phyloP scores from a whole-genome alignment of 2,888 invertebrate genomes.

The Leptopterna dolabrata region DNA sequence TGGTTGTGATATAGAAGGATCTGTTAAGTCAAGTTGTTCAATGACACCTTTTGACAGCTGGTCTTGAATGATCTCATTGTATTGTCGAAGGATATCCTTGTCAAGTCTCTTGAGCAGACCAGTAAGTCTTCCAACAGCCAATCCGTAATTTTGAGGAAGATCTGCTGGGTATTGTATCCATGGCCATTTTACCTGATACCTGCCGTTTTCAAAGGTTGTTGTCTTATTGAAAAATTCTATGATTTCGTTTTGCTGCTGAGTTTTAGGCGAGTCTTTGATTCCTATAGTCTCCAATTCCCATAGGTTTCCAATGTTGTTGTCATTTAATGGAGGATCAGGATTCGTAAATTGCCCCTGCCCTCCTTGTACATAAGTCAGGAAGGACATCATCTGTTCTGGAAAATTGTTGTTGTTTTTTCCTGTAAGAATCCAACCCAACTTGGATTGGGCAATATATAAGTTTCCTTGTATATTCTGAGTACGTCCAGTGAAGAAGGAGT shows the following conservation, averaged over 20 bases:
- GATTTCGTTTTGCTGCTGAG: no score
- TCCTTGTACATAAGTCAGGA: no score
- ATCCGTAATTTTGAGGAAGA: no score
- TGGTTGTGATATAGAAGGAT: neutral
- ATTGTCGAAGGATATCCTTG: neutral
- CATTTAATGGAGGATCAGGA: neutral
- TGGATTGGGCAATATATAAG: slow-evolving; percentile 4
- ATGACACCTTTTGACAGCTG: neutral
- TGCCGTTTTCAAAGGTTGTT: no score
- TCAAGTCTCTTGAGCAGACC: slow-evolving; percentile 12
- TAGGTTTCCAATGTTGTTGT: neutral
- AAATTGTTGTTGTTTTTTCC: no score
- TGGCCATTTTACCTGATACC: no score
- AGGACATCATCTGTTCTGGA: no score
- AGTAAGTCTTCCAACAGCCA: slow-evolving; percentile 12
- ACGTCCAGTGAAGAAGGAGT: neutral
- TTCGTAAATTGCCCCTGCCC: no score
- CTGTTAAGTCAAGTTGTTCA: neutral
- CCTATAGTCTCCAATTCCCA: no score
- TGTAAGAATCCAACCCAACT: slow-evolving; percentile 37
- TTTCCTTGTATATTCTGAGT: neutral
- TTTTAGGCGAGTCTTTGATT: neutral
- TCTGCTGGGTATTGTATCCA: no score
- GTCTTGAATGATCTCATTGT: neutral
- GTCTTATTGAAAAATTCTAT: no score